phyloP scores from a whole-genome alignment of 2,888 invertebrate species.

The Caenorhabditis zanzibari region DNA sequence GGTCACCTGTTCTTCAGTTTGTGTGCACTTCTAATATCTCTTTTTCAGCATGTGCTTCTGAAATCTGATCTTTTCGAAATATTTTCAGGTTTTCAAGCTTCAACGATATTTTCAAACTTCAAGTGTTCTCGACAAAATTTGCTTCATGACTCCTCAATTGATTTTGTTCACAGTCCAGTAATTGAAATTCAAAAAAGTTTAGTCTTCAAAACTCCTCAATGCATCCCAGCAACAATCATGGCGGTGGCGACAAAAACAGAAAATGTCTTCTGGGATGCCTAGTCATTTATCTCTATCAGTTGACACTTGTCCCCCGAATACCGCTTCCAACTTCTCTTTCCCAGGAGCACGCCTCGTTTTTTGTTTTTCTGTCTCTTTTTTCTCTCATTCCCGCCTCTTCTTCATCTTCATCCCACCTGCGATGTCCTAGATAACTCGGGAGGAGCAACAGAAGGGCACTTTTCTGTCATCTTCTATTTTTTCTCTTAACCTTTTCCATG shows the following conservation, averaged over 20 bases:
- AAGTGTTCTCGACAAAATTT: too few species aligned
- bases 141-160: too few species aligned
- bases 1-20: constrained; percentile 7
- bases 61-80: background rate
- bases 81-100: background rate
- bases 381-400: constrained; percentile 22
- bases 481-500: constrained; percentile 29
- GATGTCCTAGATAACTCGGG: constrained; percentile 48
- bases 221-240: constrained; percentile 19
- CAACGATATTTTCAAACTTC: too few species aligned
- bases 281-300: constrained; percentile 64
- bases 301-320: constrained; percentile 50
- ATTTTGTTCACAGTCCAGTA: too few species aligned
- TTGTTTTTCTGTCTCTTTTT: constrained; percentile 1
- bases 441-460: constrained; percentile 22
- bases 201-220: background rate
- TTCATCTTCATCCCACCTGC: constrained; percentile 51
- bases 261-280: constrained; percentile 32
- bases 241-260: constrained; percentile 33
- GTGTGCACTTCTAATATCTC: background rate
- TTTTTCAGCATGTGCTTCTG: background rate
- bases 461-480: constrained; percentile 13
- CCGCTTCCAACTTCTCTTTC: constrained; percentile 14
- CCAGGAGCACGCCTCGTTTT: constrained; percentile 34
- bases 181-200: too few species aligned